These are phyloP conservation scores for Barbus barbus DNA, from an alignment of 2,113 vertebrate species.

Conservation along the genomic window DNA sequence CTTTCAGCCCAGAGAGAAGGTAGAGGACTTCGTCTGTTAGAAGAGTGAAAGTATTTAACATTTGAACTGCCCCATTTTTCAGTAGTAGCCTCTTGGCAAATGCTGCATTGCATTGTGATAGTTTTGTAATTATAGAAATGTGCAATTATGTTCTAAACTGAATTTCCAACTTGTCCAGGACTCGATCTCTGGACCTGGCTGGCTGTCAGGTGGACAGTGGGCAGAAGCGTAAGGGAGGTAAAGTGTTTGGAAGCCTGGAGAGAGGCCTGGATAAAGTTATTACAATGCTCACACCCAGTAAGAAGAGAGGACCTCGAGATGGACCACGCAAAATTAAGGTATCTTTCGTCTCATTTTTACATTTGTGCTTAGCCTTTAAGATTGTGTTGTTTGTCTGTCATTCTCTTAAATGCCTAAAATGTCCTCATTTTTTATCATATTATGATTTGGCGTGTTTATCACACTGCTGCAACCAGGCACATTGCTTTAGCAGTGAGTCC, in stretches of 20 bases:
- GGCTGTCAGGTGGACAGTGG: conserved; percentile 74
- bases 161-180: conserved; percentile 69
- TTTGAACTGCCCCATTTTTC: neutral
- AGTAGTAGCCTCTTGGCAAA: neutral
- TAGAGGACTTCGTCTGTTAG: conserved; percentile 50
- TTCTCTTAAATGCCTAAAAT: neutral
- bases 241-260: conserved; percentile 91
- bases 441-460: neutral
- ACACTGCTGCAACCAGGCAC: neutral
- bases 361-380: neutral
- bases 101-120: neutral
- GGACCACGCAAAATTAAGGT: conserved; percentile 88
- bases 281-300: conserved; percentile 90
- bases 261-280: conserved; percentile 92
- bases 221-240: conserved; percentile 85
- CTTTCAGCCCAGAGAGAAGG: conserved; percentile 86
- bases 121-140: neutral
- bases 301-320: conserved; percentile 78
- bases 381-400: neutral
- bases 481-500: neutral
- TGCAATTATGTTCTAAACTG: neutral
- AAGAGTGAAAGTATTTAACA: no score
- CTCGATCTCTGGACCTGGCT: conserved; percentile 83
- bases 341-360: neutral
- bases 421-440: neutral